Percentiles rank a stretch among this genome's conserved stretches.
These are phyloP conservation scores for Catharus bicknelli DNA, from an alignment of 2,113 vertebrate genomes.

Conservation along the genomic window DNA sequence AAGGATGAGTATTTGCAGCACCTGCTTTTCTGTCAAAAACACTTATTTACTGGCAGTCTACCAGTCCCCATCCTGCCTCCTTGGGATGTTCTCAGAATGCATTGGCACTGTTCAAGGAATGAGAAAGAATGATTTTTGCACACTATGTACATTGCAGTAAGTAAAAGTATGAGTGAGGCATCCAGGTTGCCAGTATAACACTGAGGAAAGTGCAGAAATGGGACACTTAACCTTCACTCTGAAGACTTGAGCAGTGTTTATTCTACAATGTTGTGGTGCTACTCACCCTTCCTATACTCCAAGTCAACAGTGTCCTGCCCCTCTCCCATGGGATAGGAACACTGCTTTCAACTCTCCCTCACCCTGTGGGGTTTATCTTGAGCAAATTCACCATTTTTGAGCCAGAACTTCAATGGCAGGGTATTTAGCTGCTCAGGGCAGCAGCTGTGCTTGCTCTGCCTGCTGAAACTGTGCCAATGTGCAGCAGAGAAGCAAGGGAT, in stretches of 20 bases:
- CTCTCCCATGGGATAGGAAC: not conserved
- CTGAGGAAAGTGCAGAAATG: not conserved
- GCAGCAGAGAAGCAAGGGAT: not conserved
- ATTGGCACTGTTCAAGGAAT: not conserved
- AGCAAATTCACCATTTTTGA: not conserved
- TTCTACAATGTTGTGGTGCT: accelerated
- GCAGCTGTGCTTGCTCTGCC: not conserved
- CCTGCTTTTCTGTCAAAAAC: not conserved
- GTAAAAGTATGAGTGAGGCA: not conserved
- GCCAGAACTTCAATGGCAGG: not conserved
- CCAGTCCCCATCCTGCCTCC: not conserved
- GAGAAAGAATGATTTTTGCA: not conserved
- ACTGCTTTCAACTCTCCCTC: not conserved
- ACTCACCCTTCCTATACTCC: accelerated
- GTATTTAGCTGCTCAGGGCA: not conserved
- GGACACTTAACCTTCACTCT: not conserved
- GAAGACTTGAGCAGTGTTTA: not conserved
- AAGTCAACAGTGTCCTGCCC: not conserved
- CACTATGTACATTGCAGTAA: not conserved
- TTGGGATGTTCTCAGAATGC: accelerated
- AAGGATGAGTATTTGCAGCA: not conserved
- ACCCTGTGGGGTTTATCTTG: accelerated
- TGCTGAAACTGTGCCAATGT: not conserved
- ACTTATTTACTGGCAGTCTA: not conserved
- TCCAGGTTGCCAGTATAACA: not conserved